phyloP scores from a whole-genome alignment of 1,140 invertebrate species.

The Lanistes nyassanus region DNA sequence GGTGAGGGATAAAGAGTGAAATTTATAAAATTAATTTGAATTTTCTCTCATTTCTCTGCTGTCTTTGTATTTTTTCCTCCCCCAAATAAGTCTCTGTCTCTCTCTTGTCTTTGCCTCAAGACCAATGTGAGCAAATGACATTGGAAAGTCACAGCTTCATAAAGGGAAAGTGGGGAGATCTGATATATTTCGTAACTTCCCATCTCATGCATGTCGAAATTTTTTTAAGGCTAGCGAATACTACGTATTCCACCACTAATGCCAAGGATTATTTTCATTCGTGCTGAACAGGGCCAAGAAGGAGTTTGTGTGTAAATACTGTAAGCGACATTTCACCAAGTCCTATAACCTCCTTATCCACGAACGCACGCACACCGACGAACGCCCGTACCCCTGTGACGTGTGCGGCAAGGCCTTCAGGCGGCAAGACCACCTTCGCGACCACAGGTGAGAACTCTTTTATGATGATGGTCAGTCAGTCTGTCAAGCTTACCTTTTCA shows the following conservation, averaged over 20 bases:
- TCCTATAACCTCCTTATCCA: slow-evolving; percentile 98
- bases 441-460: slow-evolving; percentile 85
- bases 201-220: not conserved
- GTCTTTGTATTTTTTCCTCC: too few species aligned
- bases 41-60: too few species aligned
- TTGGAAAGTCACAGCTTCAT: not conserved
- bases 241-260: too few species aligned
- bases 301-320: not conserved
- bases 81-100: too few species aligned
- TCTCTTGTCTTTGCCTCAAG: not conserved
- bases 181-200: not conserved
- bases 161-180: not conserved
- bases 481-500: too few species aligned
- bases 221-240: too few species aligned
- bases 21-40: too few species aligned
- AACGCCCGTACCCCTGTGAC: slow-evolving; percentile 96
- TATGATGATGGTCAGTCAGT: too few species aligned
- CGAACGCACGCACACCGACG: slow-evolving; percentile 96
- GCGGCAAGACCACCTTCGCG: slow-evolving; percentile 93
- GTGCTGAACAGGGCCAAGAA: not conserved
- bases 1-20: too few species aligned
- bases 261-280: not conserved
- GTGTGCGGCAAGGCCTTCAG: slow-evolving; percentile 97
- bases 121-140: not conserved
- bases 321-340: slow-evolving; percentile 96